A percentile compares a stretch with the other conserved stretches of the same genome.
Evolutionary conservation across 2,113 vertebrate species (phyloP).

Genomic region (Romanogobio albipinnatus): DNA sequence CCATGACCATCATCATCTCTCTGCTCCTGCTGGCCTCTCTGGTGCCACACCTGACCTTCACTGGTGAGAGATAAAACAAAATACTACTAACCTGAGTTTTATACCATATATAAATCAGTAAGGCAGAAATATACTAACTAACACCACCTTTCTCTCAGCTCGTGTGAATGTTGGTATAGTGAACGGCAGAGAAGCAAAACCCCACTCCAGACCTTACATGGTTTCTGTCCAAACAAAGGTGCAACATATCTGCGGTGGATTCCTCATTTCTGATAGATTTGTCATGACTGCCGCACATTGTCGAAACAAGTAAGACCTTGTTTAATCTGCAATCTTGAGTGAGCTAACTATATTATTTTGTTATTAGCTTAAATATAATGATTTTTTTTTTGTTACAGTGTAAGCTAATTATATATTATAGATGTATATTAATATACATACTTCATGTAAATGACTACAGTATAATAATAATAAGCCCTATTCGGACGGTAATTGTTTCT

Average conservation of each 20-base stretch:
- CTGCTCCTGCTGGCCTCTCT: conserved; percentile 1
- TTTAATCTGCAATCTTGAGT: too few species aligned
- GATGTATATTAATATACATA: too few species aligned
- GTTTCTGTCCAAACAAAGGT: fast-evolving
- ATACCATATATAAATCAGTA: too few species aligned
- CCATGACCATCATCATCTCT: not conserved
- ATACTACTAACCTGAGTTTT: too few species aligned
- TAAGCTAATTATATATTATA: too few species aligned
- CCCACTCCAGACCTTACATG: conserved; percentile 12
- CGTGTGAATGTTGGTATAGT: not conserved
- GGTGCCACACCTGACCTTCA: not conserved
- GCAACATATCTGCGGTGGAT: not conserved
- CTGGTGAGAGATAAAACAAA: not conserved
- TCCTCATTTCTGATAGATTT: not conserved
- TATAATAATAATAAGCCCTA: too few species aligned
- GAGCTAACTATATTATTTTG: too few species aligned
- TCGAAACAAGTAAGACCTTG: not conserved
- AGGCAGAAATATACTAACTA: too few species aligned
- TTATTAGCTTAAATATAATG: too few species aligned
- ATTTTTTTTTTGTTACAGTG: too few species aligned
- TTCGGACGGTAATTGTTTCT: too few species aligned
- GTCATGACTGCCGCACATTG: not conserved
- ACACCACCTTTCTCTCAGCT: not conserved
- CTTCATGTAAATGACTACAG: too few species aligned
- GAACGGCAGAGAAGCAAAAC: not conserved